A percentile compares a stretch with the other conserved stretches of the same genome.
Evolutionary conservation across 2,113 vertebrate genomes (phyloP).

Genomic region (Periophthalmodon schlosseri): DNA sequence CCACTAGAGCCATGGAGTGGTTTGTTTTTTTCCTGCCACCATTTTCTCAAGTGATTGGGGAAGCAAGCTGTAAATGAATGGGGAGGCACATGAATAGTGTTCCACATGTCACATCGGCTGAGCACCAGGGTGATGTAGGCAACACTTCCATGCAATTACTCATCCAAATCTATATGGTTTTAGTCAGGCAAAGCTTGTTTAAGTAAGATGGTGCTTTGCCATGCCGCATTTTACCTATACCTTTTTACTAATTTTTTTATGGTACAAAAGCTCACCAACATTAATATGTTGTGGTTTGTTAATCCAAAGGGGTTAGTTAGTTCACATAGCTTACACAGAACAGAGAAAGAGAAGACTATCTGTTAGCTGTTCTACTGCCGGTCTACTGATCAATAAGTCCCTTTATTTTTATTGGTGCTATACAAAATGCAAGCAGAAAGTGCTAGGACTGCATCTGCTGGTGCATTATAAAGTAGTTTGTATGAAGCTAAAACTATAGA

Average conservation of each 20-base stretch:
- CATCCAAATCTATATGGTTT: constrained; percentile 37
- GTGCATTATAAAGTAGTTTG: no score
- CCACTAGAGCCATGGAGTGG: constrained; percentile 66
- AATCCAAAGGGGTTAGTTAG: no score
- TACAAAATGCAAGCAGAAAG: no score
- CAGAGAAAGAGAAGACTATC: no score
- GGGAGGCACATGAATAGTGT: constrained; percentile 63
- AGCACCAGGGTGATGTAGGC: constrained; percentile 46
- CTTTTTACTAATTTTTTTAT: background rate
- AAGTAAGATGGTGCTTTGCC: constrained; percentile 12
- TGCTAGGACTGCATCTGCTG: no score
- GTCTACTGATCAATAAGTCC: no score
- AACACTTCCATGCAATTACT: constrained; percentile 36
- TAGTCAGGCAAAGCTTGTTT: constrained; percentile 29
- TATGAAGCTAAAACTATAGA: no score
- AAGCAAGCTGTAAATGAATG: constrained; percentile 64
- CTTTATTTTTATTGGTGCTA: no score
- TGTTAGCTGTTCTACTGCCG: no score
- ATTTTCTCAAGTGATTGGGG: constrained; percentile 76
- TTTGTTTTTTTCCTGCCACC: constrained; percentile 63
- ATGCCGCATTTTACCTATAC: background rate
- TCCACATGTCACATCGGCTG: constrained; percentile 56
- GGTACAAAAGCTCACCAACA: background rate
- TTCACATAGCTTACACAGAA: no score
- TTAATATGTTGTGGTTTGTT: no score